Evolutionary conservation across 2,113 vertebrate species (phyloP), one percentile per base, ranked within the genome.

Genomic region (Salvator merianae): DNA sequence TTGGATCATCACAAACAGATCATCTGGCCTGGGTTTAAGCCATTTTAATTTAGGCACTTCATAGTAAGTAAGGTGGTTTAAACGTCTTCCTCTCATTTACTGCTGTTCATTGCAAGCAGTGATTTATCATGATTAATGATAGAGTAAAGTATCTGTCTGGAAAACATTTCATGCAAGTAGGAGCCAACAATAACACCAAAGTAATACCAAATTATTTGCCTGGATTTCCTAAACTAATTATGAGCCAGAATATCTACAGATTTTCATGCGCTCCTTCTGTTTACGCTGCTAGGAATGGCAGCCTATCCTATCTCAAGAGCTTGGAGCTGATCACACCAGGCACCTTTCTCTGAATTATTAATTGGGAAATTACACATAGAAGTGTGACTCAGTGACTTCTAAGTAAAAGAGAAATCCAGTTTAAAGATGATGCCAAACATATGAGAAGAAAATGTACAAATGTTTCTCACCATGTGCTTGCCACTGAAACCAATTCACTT

Each of bases 91-190:
- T 95, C 87, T 89, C 88, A 94, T 91, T 66, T 6, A 4, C 77
- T 77, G 77, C 85, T 86, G 66, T 79, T 88, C 74, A 85, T 94
- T 90, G 86, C 75, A 89, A 84, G 87, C 79, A 84, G 88, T 91
- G 91, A 94, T 95, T 94, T 94, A 94, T 90, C 94, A 91, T 68
- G 83, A 95, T 94, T 93, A 95, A 95, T 94, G 93, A 95, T 94
- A 94, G 94, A 92, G 83, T 89, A 79, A 94, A 94, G 85, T 87
- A 91, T 90, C 91, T 91, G 86, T 63, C 90, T 95, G 84, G 84
- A 94, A 82, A 87, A 77, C 84, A 53, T 82, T 13, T 89, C 50
- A 66, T 50, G 65, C 30, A 53, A 34, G 38, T n/a, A 50, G n/a
- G 73, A 82, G 71, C 32, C 83, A 88, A 47, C 75, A 75, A 55